Evolutionary conservation across 2,888 invertebrate species (phyloP).

Genomic region (Drepana falcataria): DNA sequence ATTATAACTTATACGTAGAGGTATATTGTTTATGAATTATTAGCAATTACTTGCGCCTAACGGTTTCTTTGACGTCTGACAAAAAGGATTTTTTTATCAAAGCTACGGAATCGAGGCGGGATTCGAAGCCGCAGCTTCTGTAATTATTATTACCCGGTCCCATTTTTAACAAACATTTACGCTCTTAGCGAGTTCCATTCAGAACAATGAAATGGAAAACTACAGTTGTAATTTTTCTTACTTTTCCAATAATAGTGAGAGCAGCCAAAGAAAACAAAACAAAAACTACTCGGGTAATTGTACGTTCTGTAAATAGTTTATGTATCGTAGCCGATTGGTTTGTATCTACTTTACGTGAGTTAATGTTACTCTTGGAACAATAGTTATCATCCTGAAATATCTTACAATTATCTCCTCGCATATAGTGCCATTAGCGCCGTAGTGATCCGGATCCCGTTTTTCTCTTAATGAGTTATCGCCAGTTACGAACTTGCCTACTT

Average conservation of each 20-base stretch:
- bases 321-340: neutral
- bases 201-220: no score
- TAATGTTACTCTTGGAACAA: neutral
- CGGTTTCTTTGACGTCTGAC: neutral
- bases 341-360: neutral
- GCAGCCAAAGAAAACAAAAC: neutral
- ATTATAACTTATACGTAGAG: neutral
- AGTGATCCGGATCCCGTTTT: constrained; percentile 11
- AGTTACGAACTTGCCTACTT: constrained; percentile 29
- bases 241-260: neutral
- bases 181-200: no score
- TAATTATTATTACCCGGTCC: no score
- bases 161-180: no score
- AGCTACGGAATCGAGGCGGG: no score
- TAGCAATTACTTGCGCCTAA: neutral
- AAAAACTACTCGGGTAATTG: neutral
- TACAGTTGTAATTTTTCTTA: no score
- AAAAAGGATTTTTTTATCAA: neutral
- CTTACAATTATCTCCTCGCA: neutral
- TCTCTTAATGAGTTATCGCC: constrained; percentile 21
- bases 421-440: constrained; percentile 9
- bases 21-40: neutral
- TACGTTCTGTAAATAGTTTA: neutral
- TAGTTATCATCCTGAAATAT: neutral
- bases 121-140: no score